Percentiles rank a stretch among this genome's conserved stretches.
phyloP scores from a whole-genome alignment of 1,140 invertebrate genomes.

The Pachypsylla venusta region DNA sequence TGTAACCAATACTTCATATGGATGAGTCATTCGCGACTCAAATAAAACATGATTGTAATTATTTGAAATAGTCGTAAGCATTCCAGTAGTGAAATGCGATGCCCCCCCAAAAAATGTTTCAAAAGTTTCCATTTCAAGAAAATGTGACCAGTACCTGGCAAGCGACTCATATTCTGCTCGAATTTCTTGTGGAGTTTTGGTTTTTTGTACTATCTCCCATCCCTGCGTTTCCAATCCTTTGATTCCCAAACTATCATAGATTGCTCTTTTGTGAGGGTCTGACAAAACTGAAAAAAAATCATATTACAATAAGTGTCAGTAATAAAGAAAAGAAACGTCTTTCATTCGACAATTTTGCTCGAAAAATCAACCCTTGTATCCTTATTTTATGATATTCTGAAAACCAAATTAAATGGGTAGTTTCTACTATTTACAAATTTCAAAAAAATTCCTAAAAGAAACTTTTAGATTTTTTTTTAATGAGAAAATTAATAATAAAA shows the following conservation, averaged over 20 bases:
- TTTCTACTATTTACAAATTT: no score
- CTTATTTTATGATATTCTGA: not conserved
- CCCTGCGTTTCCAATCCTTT: conserved; percentile 78
- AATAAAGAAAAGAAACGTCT: not conserved
- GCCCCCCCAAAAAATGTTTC: no score
- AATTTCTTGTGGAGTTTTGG: conserved; percentile 83
- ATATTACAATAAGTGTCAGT: conserved; percentile 8
- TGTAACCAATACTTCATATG: no score
- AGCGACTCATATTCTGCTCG: conserved; percentile 84
- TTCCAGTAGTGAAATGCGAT: no score
- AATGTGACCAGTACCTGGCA: conserved; percentile 32
- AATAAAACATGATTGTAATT: no score
- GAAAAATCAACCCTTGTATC: not conserved
- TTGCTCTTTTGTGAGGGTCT: conserved; percentile 60
- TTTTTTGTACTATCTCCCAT: conserved; percentile 79
- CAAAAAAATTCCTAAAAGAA: no score
- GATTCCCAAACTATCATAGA: conserved; percentile 62
- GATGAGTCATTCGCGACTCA: no score
- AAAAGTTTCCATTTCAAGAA: not conserved
- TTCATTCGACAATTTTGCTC: not conserved
- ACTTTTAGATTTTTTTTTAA: no score
- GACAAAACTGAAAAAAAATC: conserved; percentile 42
- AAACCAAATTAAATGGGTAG: no score
- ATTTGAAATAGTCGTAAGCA: no score
- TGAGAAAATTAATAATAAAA: no score